Base-by-base conservation (phyloP, 2,797 vertebrate species). In the Cryptoprocta ferox region DNA sequence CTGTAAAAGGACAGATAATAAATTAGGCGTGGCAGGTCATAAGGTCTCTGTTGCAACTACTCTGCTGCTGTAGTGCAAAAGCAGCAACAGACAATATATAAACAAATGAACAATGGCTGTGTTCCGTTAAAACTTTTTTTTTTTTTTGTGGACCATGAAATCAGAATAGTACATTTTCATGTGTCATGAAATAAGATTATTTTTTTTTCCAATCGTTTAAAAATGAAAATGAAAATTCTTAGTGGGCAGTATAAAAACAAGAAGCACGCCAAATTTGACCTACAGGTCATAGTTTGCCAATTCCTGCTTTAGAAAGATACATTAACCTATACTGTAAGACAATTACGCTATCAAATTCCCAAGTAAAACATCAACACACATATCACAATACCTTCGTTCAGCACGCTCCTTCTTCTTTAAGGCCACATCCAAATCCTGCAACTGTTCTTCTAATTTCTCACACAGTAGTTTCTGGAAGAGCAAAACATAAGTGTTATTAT, bases 321-420 rank as follows among this genome's bases (percentile, higher is more conserved):
- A 61, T 59, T 81, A 45, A 94, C 79, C 61, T 68, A 19, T 16
- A 95, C 0, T 63, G 13, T 21, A 95, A 83, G 39, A 91, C 2
- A 71, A 42, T 37, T 93, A 15, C 92, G 59, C 30, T 39, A 56
- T 76, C 82, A 86, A 65, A 86, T 92, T 87, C 32, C 32, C n/a
- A 89, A 80, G 28, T 39, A 76, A 89, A 96, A 93, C 63, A 91
- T 79, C 89, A 83, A 85, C 9, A 89, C 50, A 89, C 26, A 42
- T 48, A 63, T 65, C 12, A 65, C 26, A 76, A 87, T 99, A 99
- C 99, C 99, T 99, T 98, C 99, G 99, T 97, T 99, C 99, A 10
- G 99, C 99, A 93, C 99, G 98, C 94, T 99, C 99, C 95, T 98
- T 99, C 97, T 99, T 99, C 99, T 99, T 99, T 97, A 99, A 99